phyloP scores from a whole-genome alignment of 2,797 vertebrate genomes.

The Nyctalus aviator region DNA sequence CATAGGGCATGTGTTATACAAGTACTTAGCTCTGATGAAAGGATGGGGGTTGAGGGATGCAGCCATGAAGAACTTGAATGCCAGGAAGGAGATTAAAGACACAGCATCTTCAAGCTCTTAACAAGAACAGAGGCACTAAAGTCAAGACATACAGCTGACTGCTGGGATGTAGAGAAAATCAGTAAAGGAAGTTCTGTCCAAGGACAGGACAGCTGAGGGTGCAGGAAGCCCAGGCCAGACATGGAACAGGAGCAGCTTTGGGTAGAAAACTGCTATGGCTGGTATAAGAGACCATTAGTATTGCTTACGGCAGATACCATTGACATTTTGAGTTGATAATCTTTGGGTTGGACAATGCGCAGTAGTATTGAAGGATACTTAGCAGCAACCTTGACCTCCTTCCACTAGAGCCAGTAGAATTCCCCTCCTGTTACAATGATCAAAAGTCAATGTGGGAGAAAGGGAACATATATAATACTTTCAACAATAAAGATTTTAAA shows the following conservation, averaged over 20 bases:
- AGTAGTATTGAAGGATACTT: not conserved
- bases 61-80: not conserved
- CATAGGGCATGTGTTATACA: not conserved
- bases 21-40: slow-evolving; percentile 37
- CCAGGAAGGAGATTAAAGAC: not conserved
- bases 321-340: not conserved
- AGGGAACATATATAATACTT: too few relatives aligned
- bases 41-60: not conserved
- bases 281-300: not conserved
- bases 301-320: not conserved
- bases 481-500: too few relatives aligned
- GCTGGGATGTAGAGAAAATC: not conserved
- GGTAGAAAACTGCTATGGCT: not conserved
- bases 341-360: not conserved
- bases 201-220: not conserved
- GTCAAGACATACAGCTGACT: not conserved
- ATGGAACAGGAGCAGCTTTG: not conserved
- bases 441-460: not conserved
- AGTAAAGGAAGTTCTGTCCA: not conserved
- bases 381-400: not conserved
- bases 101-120: not conserved
- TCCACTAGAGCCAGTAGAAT: not conserved
- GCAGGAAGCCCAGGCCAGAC: not conserved
- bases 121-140: not conserved
- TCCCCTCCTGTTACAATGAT: not conserved